phyloP scores from a whole-genome alignment of 2,113 vertebrate species.

The Pionites leucogaster region DNA sequence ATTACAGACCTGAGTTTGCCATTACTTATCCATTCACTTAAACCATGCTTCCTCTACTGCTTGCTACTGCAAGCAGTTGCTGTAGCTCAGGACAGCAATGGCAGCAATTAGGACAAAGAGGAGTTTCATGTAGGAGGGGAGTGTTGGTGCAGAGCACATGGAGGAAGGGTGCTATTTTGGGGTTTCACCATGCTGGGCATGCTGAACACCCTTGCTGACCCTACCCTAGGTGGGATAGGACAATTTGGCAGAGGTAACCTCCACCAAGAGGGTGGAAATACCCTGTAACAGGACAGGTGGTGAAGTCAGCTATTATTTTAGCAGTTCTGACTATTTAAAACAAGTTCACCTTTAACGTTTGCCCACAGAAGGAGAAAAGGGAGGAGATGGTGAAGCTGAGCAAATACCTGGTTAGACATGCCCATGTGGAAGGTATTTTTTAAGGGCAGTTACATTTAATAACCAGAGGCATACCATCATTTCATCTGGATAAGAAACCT shows the following conservation, averaged over 20 bases:
- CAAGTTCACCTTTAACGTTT: not conserved
- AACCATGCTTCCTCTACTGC: not conserved
- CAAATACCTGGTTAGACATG: not conserved
- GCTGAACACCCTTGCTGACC: not conserved
- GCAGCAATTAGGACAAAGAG: not conserved
- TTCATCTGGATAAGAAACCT: not conserved
- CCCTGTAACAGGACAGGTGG: not conserved
- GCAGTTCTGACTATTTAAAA: not conserved
- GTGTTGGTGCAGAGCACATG: not conserved
- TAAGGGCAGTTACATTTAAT: not conserved
- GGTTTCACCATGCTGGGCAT: not conserved
- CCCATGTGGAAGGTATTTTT: not conserved
- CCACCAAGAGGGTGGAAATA: not conserved
- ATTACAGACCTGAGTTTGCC: not conserved
- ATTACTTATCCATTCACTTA: not conserved
- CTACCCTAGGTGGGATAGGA: not conserved
- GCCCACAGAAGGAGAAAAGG: not conserved
- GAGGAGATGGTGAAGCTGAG: not conserved
- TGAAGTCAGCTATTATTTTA: not conserved
- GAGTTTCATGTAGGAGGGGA: rapidly evolving
- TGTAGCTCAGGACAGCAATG: not conserved
- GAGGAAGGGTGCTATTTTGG: not conserved
- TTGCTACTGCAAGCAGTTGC: not conserved
- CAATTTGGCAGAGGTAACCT: not conserved
- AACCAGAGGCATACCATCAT: not conserved